A percentile compares a stretch with the other conserved stretches of the same genome.
Conservation (phyloP, 2,113 vertebrate species). For the Enhydra lutris region DNA sequence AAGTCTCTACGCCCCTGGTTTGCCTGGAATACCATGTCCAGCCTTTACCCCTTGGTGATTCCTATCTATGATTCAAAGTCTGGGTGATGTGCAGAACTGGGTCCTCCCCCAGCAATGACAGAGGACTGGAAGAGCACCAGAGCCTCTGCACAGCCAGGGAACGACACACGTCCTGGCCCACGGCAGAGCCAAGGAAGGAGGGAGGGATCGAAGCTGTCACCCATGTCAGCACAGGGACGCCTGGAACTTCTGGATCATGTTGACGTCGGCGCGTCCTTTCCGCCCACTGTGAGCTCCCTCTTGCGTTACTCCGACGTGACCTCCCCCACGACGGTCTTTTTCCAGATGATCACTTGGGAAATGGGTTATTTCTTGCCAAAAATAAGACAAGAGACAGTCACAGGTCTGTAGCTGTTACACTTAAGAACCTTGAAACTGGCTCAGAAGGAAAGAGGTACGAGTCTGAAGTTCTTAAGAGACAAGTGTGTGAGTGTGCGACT, state of each 20-base stretch:
- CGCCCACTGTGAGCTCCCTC: accelerated
- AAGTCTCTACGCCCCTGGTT: neutral
- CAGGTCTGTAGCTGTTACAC: neutral
- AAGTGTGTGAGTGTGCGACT: neutral
- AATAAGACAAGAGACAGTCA: neutral
- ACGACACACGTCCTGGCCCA: accelerated
- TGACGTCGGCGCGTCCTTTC: accelerated
- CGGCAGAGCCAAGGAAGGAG: neutral
- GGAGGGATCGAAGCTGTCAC: too few species aligned
- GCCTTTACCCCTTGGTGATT: too few species aligned
- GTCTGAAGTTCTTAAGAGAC: neutral
- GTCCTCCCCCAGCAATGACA: accelerated
- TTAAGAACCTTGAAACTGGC: neutral
- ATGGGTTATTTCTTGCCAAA: neutral
- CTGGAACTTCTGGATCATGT: accelerated
- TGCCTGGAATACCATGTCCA: neutral
- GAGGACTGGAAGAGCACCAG: accelerated
- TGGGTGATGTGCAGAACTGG: accelerated
- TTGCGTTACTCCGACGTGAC: neutral
- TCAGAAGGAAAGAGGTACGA: neutral
- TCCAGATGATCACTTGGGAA: neutral
- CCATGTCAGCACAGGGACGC: accelerated
- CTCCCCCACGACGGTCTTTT: neutral
- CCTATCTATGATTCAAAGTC: neutral
- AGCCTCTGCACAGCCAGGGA: neutral